A percentile compares a stretch with the other conserved stretches of the same genome.
Conservation (phyloP, 2,888 invertebrate genomes). For the Cactoblastis cactorum region DNA sequence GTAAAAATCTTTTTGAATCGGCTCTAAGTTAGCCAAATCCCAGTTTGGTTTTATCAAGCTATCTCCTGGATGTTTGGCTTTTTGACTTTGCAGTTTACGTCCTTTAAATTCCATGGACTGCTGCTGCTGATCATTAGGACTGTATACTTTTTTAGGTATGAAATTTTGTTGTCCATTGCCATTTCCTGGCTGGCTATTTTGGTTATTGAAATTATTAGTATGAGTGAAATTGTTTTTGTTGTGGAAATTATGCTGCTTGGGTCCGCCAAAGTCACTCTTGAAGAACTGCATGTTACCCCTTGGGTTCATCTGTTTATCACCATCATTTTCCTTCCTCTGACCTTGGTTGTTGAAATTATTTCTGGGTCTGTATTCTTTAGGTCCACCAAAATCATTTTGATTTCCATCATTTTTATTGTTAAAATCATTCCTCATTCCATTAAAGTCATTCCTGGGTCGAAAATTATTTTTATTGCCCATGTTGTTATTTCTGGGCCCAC, state of each 20-base stretch:
- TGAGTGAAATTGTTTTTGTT: constrained; percentile 58
- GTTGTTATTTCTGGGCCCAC: constrained; percentile 56
- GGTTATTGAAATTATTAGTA: constrained; percentile 51
- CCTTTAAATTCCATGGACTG: constrained; percentile 61
- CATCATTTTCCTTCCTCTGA: constrained; percentile 61
- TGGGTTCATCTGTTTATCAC: constrained; percentile 42
- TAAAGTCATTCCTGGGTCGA: constrained; percentile 71
- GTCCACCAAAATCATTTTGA: constrained; percentile 70
- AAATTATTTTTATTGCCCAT: constrained; percentile 67
- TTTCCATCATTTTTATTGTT: constrained; percentile 54
- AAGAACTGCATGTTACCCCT: constrained; percentile 69
- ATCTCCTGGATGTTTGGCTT: constrained; percentile 86
- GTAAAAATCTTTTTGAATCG: constrained; percentile 96
- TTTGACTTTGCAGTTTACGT: constrained; percentile 80
- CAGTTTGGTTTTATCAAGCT: constrained; percentile 89
- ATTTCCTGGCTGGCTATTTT: constrained; percentile 34
- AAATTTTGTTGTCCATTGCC: constrained; percentile 52
- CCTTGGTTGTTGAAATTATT: constrained; percentile 62
- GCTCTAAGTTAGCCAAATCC: constrained; percentile 86
- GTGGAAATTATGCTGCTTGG: constrained; percentile 59
- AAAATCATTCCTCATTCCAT: constrained; percentile 68
- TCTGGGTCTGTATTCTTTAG: constrained; percentile 65
- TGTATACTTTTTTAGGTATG: constrained; percentile 59
- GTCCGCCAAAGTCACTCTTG: constrained; percentile 68
- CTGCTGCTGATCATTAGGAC: constrained; percentile 53